Base-by-base conservation (phyloP, 23 tunicate genomes). In the Diplosoma virens region DNA sequence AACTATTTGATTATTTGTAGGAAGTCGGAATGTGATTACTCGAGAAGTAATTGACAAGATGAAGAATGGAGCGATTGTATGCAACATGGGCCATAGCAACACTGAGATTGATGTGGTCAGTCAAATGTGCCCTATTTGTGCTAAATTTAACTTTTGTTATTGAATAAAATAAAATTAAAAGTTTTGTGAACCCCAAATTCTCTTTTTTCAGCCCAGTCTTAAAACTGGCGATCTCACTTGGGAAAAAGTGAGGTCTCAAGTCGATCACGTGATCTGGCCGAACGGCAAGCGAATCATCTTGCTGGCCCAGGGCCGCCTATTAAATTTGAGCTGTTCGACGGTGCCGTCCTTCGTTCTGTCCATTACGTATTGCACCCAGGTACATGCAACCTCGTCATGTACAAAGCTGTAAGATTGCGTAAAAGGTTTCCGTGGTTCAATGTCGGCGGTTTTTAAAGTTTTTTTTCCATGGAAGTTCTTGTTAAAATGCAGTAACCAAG, bases 1-100 rank as follows among this genome's bases (percentile, higher is more conserved):
- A 22, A 71, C 23, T 60, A 21, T 67, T 73, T 11, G 17, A 9
- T 30, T 11, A 4, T 55, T 55, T 18, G 23, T 32, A 81, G 99
- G 99, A 1, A 95, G 85, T 82, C 81, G 86, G 67, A 89, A 89
- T 50, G 95, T 95, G 9, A 89, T 95, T 7, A 80, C 77, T 18
- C 69, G 99, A 16, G 93, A 86, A 21, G 32, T 59, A 33, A 47
- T 95, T 77, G 99, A 95, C 64, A 85, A 77, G 55, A 95, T 95
- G 99, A 95, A 95, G 53, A 95, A 79, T 59, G 99, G 99, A 18
- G 99, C 99, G 25, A 81, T 95, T 54, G 96, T 95, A 23, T 91
- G 96, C 71, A 95, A 95, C 84, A 95, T 95, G 99, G 99, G 99
- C 31, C 99, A 95, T 78, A 81, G 96, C 81, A 89, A 89, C 87